These are phyloP conservation scores for Vicugna pacos DNA, from an alignment of 2,113 vertebrate species.

Conservation along the genomic window DNA sequence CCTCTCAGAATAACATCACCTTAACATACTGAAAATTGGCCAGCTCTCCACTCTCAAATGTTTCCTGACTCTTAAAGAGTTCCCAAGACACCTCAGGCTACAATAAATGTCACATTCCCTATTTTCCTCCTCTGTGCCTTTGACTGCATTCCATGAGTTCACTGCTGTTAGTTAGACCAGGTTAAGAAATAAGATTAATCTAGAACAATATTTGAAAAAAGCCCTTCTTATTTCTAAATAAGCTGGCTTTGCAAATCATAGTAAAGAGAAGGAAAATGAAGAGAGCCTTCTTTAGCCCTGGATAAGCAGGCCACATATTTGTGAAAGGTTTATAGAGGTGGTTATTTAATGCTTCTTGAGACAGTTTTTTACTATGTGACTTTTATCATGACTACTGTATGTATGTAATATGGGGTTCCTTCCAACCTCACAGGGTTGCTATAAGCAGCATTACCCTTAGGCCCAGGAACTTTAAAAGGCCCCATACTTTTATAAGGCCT, in stretches of 20 bases:
- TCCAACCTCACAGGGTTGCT: neutral
- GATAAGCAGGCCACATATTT: constrained; percentile 4
- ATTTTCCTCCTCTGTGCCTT: neutral
- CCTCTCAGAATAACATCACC: neutral
- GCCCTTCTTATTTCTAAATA: constrained; percentile 8
- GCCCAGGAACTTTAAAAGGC: neutral
- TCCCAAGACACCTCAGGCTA: neutral
- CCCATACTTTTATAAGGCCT: neutral
- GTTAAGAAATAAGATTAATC: neutral
- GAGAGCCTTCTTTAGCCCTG: neutral
- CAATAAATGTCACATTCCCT: neutral
- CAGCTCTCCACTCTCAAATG: neutral
- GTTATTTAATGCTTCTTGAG: neutral
- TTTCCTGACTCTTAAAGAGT: neutral
- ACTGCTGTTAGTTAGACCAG: constrained; percentile 10
- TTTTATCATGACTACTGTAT: neutral
- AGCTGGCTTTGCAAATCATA: constrained; percentile 15
- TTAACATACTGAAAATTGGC: neutral
- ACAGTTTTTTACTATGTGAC: neutral
- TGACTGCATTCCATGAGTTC: neutral
- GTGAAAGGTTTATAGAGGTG: neutral
- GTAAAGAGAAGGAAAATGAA: neutral
- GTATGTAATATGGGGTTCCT: neutral
- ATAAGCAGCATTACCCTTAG: neutral
- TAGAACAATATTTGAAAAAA: neutral